Conservation (phyloP, 1,140 invertebrate genomes). For the Drosophila subpulchrella region DNA sequence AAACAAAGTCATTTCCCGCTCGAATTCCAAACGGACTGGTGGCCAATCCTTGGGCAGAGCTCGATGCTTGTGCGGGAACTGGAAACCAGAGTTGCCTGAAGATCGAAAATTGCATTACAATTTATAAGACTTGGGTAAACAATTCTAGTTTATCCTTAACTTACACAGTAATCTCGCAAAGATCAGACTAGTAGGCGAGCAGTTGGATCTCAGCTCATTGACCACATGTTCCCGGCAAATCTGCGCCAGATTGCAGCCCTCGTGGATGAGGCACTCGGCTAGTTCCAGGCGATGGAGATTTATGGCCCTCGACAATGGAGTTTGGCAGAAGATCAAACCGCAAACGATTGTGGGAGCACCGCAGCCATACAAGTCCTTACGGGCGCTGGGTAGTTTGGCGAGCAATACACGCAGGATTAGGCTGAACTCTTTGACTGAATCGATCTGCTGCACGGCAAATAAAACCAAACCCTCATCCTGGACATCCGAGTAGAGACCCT, state of each 20-base stretch:
- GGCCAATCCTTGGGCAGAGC: conserved; percentile 29
- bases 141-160: background rate
- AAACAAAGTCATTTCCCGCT: conserved; percentile 45
- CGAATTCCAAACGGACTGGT: conserved; percentile 34
- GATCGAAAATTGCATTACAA: background rate
- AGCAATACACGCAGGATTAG: conserved; percentile 85
- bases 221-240: conserved; percentile 60
- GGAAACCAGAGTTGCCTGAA: conserved; percentile 66
- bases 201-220: conserved; percentile 48
- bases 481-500: conserved; percentile 49
- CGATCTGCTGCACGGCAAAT: conserved; percentile 84
- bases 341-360: conserved; percentile 53
- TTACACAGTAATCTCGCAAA: conserved; percentile 67
- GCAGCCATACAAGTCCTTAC: conserved; percentile 53
- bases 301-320: conserved; percentile 85
- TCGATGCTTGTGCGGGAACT: conserved; percentile 53
- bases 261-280: conserved; percentile 84
- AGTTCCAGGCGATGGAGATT: conserved; percentile 83
- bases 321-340: conserved; percentile 84
- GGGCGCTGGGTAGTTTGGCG: conserved; percentile 63
- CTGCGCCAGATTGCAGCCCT: conserved; percentile 85
- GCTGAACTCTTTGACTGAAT: conserved; percentile 77
- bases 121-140: background rate
- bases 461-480: conserved; percentile 84
- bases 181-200: conserved; percentile 18